A percentile compares a stretch with the other conserved stretches of the same genome.
Conservation (phyloP, 2,888 invertebrate species). For the Branchellion lobata region DNA sequence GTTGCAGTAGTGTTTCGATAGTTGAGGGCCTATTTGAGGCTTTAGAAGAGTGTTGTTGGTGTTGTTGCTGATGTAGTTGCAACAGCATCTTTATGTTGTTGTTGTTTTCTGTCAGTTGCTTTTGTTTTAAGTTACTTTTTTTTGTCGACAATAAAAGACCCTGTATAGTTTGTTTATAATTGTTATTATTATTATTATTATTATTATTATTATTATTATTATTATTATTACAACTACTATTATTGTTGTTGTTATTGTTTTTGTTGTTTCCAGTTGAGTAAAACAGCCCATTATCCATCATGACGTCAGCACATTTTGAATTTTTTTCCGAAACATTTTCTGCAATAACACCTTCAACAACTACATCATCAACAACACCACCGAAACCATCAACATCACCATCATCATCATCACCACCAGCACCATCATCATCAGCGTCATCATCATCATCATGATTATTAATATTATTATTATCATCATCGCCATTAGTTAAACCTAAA, state of each 20-base stretch:
- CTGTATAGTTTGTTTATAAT: neutral
- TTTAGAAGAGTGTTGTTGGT: neutral
- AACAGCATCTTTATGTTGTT: slow-evolving; percentile 14
- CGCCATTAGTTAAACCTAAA: neutral
- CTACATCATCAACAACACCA: slow-evolving; percentile 1
- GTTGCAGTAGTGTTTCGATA: slow-evolving; percentile 11
- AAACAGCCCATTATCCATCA: neutral
- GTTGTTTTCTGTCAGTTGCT: slow-evolving; percentile 15
- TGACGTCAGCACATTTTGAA: neutral
- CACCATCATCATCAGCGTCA: too few species aligned
- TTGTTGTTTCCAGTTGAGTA: neutral
- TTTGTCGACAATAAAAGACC: slow-evolving; percentile 9
- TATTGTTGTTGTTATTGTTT: too few species aligned
- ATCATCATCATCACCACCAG: neutral
- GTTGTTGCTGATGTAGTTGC: neutral
- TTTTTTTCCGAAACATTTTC: neutral
- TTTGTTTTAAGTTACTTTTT: slow-evolving; percentile 6
- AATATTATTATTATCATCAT: slow-evolving; percentile 14
- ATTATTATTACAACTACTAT: too few species aligned
- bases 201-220: too few species aligned
- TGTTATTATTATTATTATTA: too few species aligned
- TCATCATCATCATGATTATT: too few species aligned
- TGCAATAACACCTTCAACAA: neutral
- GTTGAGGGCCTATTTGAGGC: slow-evolving; percentile 2
- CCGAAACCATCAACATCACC: slow-evolving; percentile 3